phyloP scores from a whole-genome alignment of 2,113 vertebrate species.

The Lathamus discolor region DNA sequence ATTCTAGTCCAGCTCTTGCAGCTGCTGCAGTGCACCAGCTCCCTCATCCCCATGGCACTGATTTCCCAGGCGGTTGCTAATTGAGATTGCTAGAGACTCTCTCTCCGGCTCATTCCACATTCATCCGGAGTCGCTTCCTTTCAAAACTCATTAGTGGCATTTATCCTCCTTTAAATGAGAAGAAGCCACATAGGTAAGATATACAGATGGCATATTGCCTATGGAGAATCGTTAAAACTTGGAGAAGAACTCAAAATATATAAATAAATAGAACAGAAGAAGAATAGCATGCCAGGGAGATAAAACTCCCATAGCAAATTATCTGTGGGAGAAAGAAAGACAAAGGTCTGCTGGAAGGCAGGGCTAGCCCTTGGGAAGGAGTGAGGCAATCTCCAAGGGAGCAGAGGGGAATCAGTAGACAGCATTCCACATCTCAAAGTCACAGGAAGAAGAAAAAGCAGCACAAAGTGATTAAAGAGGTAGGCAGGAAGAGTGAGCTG shows the following conservation, averaged over 20 bases:
- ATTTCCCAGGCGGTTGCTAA: not conserved
- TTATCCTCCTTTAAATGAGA: conserved; percentile 61
- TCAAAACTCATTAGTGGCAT: conserved; percentile 62
- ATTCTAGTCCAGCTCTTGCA: accelerated
- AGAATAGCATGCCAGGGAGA: not conserved
- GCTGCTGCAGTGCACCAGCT: not conserved
- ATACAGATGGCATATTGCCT: conserved; percentile 53
- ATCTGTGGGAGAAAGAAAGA: not conserved
- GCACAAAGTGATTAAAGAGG: not conserved
- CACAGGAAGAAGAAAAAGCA: not conserved
- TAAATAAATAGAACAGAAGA: not conserved
- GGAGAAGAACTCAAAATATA: not conserved
- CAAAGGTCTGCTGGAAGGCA: not conserved
- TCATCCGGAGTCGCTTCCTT: not conserved
- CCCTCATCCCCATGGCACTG: accelerated
- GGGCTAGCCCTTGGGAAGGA: not conserved
- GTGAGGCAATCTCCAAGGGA: not conserved
- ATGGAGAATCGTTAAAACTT: conserved; percentile 26
- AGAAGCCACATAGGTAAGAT: conserved; percentile 40
- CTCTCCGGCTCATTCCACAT: conserved; percentile 46
- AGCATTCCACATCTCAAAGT: not conserved
- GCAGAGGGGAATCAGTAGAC: not conserved
- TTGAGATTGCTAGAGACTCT: conserved; percentile 15
- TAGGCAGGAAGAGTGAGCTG: not conserved
- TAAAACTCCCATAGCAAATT: not conserved